Percentiles rank a stretch among this genome's conserved stretches.
phyloP scores from a whole-genome alignment of 2,888 invertebrate species.

The Synergus japonicus region DNA sequence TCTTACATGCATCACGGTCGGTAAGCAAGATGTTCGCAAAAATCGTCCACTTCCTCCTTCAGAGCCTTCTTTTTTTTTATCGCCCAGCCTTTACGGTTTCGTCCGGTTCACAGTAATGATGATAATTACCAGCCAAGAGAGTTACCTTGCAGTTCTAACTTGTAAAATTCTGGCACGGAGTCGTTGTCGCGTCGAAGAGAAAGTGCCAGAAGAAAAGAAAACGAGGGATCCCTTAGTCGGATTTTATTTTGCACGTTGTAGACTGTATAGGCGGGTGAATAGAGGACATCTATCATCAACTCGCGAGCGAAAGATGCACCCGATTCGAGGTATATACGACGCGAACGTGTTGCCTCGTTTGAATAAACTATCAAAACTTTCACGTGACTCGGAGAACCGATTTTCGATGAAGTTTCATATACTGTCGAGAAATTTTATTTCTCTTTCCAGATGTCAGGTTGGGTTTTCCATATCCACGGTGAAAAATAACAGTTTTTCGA shows the following conservation, averaged over 20 bases:
- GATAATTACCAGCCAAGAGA: neutral
- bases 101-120: constrained; percentile 17
- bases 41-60: constrained; percentile 28
- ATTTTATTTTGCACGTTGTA: neutral
- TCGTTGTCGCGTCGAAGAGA: neutral
- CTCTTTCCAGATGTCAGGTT: constrained; percentile 6
- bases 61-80: neutral
- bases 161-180: neutral
- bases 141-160: neutral
- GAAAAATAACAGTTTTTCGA: neutral
- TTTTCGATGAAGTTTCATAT: constrained; percentile 28
- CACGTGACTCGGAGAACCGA: constrained; percentile 31
- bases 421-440: constrained; percentile 15
- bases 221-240: neutral
- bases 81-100: constrained; percentile 1
- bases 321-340: constrained; percentile 6
- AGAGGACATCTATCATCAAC: constrained; percentile 20
- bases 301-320: constrained; percentile 16
- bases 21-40: constrained; percentile 18
- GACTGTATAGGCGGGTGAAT: neutral
- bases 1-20: neutral
- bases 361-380: constrained; percentile 40
- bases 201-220: constrained; percentile 10
- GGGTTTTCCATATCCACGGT: neutral
- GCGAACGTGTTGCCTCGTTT: constrained; percentile 31